Conservation (phyloP, 2,797 vertebrate genomes). For the Champsocephalus gunnari region DNA sequence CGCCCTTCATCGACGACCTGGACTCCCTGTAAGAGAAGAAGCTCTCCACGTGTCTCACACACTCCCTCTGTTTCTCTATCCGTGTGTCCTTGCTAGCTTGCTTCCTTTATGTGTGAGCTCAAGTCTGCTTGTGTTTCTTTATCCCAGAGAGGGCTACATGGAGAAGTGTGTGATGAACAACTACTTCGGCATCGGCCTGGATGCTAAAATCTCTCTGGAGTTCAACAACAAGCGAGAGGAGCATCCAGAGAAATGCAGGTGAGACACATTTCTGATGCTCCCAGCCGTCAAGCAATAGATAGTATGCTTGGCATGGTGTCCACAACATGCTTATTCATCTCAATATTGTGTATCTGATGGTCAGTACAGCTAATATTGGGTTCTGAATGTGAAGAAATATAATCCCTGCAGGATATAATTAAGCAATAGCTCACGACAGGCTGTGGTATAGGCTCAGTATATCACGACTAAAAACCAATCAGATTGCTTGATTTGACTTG, state of each 20-base stretch:
- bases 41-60: too few relatives aligned
- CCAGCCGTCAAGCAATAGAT: neutral
- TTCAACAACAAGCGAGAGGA: constrained; percentile 99
- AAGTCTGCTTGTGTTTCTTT: constrained; percentile 7
- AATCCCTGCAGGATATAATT: neutral
- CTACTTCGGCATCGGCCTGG: constrained; percentile 98
- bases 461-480: too few relatives aligned
- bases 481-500: too few relatives aligned
- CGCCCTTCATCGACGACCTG: constrained; percentile 96
- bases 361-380: neutral
- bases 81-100: neutral
- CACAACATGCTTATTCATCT: too few relatives aligned
- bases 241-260: constrained; percentile 99
- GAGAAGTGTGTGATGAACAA: constrained; percentile 99
- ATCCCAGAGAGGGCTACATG: constrained; percentile 93
- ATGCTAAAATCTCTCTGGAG: constrained; percentile 98
- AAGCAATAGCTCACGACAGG: too few relatives aligned
- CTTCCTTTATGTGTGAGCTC: neutral
- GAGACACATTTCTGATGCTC: constrained; percentile 31
- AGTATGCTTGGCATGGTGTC: too few relatives aligned
- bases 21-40: constrained; percentile 92
- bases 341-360: too few relatives aligned
- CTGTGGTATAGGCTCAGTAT: too few relatives aligned
- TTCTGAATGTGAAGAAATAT: neutral
- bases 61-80: neutral